Evolutionary conservation across 2,797 vertebrate species (phyloP), one percentile per base, ranked within the genome.

Genomic region (Trachops cirrhosus): DNA sequence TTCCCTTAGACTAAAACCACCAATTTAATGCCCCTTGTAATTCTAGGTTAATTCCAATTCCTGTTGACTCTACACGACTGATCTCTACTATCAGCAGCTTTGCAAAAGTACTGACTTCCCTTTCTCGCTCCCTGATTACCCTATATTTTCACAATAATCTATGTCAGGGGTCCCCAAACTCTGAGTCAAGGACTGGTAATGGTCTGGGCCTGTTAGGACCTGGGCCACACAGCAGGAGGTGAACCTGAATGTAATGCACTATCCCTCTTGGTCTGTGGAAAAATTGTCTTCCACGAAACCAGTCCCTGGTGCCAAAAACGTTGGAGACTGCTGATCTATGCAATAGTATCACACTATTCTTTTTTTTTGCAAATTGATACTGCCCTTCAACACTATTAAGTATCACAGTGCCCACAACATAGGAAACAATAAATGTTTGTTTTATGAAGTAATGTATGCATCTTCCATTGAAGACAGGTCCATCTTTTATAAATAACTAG

Each of bases 1-100:
- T 71, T 96, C 21, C 64, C 22, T 78, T 54, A 88, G 16, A 94
- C 37, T 85, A 94, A 95, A 93, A 78, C 37, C 73, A 93, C 22
- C 57, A 95, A 87, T 48, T 93, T 80, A 95, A 70, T 44, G 57
- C 11, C 11, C 32, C 37, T 46, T 77, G 37, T 79, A 91, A 46
- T 84, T 93, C 24, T 37, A 86, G n/a, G 62, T 77, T 88, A 92
- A 91, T 46, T 93, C 52, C 52, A 87, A 79, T 48, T 92, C 14
- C 54, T 71, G 91, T 11, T 77, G 70, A 75, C n/a, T 77, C 39
- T 85, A 39, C 32, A 73, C 78, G 32, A 59, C 59, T 86, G 52
- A 79, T 32, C 14, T 88, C 34, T 74, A 86, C 34, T 59, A 87
- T 52, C 15, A 84, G n/a, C 52, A 93, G 44, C 48, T 87, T 75